Conservation (phyloP, 2,797 vertebrate species). For the Epinephelus coioides region DNA sequence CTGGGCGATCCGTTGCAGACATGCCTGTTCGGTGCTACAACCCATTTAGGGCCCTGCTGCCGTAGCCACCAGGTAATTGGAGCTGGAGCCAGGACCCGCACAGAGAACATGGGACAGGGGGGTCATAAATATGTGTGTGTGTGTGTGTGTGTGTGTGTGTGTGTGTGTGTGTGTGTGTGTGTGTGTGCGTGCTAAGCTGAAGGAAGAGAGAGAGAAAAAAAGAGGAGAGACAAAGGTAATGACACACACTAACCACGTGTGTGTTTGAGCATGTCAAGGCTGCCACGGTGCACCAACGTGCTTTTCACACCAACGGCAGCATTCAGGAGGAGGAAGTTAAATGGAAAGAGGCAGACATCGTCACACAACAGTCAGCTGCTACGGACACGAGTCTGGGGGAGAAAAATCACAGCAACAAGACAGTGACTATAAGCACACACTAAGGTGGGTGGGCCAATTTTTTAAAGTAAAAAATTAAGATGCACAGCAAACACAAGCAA, state of each 20-base stretch:
- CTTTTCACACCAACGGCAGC: constrained; percentile 86
- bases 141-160: constrained; percentile 43
- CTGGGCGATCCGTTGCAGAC: constrained; percentile 81
- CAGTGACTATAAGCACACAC: neutral
- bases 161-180: constrained; percentile 15
- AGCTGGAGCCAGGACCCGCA: constrained; percentile 78
- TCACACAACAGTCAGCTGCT: constrained; percentile 18
- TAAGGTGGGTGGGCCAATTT: neutral
- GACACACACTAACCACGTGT: constrained; percentile 28
- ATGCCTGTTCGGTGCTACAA: constrained; percentile 89
- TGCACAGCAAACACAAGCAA: neutral
- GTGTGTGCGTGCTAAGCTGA: neutral
- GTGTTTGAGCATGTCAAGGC: constrained; percentile 65
- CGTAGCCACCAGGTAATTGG: constrained; percentile 83
- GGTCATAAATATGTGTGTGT: constrained; percentile 32
- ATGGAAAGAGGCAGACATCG: constrained; percentile 69
- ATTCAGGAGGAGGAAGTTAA: constrained; percentile 69
- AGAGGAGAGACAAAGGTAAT: constrained; percentile 36
- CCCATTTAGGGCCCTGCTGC: constrained; percentile 91
- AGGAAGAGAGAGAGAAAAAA: neutral
- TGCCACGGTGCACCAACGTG: constrained; percentile 83
- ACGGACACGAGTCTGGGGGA: neutral
- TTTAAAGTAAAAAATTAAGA: neutral
- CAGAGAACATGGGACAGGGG: constrained; percentile 72
- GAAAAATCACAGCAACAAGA: constrained; percentile 1